Conservation (phyloP, 2,797 vertebrate species). For the Melanotaenia maccullochi region DNA sequence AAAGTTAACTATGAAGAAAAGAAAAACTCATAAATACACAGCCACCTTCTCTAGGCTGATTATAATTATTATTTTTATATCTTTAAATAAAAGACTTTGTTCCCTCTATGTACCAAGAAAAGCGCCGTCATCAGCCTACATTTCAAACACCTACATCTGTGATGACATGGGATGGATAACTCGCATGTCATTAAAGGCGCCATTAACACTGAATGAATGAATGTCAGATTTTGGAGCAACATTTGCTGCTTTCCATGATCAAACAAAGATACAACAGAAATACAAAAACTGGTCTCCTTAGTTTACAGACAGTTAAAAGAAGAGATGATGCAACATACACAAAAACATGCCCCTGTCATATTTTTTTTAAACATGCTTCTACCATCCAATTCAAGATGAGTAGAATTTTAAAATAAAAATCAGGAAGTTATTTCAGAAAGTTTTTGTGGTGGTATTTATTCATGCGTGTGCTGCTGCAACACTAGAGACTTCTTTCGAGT, state of each 20-base stretch:
- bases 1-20: background rate
- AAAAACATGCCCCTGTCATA: background rate
- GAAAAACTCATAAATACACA: background rate
- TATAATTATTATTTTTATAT: background rate
- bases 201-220: background rate
- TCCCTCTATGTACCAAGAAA: background rate
- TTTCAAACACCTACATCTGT: slow-evolving; percentile 11
- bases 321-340: background rate
- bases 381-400: background rate
- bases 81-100: background rate
- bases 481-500: background rate
- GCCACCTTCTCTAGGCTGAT: background rate
- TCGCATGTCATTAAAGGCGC: background rate
- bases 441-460: background rate
- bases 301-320: background rate
- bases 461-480: background rate
- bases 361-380: background rate
- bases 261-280: background rate
- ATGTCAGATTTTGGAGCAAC: slow-evolving; percentile 3
- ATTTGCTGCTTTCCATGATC: slow-evolving; percentile 1
- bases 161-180: slow-evolving; percentile 1
- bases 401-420: background rate
- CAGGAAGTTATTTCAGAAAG: background rate
- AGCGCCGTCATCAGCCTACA: background rate
- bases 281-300: background rate